phyloP scores from a whole-genome alignment of 2,797 vertebrate genomes.

The Tapera naevia region DNA sequence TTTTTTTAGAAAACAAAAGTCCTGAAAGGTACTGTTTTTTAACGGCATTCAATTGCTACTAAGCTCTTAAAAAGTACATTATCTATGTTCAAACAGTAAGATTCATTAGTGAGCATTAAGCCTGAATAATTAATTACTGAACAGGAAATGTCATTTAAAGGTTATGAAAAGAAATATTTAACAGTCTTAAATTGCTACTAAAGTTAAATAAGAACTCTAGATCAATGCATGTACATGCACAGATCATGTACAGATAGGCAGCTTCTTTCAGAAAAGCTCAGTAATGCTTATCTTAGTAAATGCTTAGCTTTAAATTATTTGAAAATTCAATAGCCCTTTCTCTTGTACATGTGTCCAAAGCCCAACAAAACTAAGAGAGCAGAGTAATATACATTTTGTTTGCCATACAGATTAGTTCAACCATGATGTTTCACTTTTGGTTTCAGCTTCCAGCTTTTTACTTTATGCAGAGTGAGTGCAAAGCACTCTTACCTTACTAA shows the following conservation, averaged over 20 bases:
- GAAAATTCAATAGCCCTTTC: not conserved
- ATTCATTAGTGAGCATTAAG: slow-evolving; percentile 5
- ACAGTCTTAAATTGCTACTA: not conserved
- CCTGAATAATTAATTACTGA: slow-evolving; percentile 33
- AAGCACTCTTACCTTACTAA: not conserved
- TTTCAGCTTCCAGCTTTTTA: not conserved
- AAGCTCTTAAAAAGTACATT: not conserved
- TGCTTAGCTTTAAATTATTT: not conserved
- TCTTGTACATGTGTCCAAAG: not conserved
- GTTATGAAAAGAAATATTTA: not conserved
- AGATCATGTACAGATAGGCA: not conserved
- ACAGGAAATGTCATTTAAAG: not conserved
- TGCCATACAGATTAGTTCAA: not conserved
- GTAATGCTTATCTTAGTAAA: not conserved
- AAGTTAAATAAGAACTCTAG: not conserved
- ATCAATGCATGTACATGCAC: not conserved
- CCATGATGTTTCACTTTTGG: too few relatives aligned
- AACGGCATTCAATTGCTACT: not conserved
- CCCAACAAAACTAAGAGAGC: not conserved
- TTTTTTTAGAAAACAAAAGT: not conserved
- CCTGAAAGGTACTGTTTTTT: not conserved
- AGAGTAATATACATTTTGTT: not conserved
- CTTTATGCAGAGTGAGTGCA: not conserved
- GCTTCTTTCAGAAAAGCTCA: not conserved
- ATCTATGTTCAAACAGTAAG: not conserved